phyloP scores from a whole-genome alignment of 2,888 invertebrate species.

The Callimorpha dominula region DNA sequence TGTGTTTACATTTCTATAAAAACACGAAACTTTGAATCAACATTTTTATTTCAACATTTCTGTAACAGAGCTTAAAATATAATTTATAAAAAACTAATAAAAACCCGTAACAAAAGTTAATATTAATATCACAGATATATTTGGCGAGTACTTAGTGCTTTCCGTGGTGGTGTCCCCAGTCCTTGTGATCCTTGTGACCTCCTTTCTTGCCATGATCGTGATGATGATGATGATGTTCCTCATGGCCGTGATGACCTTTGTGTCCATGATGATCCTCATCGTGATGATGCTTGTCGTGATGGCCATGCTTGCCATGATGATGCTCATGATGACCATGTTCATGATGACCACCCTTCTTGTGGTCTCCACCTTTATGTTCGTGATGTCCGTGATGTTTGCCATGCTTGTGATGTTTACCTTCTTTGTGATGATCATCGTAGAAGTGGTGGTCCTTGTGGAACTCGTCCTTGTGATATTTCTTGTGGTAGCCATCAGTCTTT shows the following conservation, averaged over 20 bases:
- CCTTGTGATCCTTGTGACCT: slow-evolving; percentile 79
- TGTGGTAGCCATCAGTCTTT: slow-evolving; percentile 80
- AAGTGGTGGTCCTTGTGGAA: slow-evolving; percentile 84
- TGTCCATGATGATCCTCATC: slow-evolving; percentile 82
- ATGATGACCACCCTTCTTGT: slow-evolving; percentile 83
- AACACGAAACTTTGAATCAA: slow-evolving; percentile 27
- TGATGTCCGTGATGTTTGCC: slow-evolving; percentile 82
- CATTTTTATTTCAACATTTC: slow-evolving; percentile 40
- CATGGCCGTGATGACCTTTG: slow-evolving; percentile 82
- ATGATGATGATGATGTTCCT: slow-evolving; percentile 81
- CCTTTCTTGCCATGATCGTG: slow-evolving; percentile 84
- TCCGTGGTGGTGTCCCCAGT: slow-evolving; percentile 82
- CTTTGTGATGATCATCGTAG: slow-evolving; percentile 80
- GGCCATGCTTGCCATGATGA: slow-evolving; percentile 80
- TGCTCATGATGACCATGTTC: slow-evolving; percentile 80
- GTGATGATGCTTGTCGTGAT: slow-evolving; percentile 81
- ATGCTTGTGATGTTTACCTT: slow-evolving; percentile 83
- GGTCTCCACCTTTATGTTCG: slow-evolving; percentile 75
- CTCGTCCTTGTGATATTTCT: slow-evolving; percentile 82
- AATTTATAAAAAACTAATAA: slow-evolving; percentile 64
- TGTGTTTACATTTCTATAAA: slow-evolving; percentile 20
- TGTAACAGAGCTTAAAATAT: slow-evolving; percentile 49
- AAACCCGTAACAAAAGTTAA: slow-evolving; percentile 63
- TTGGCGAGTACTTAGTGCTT: slow-evolving; percentile 72
- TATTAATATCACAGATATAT: slow-evolving; percentile 73